Conservation (phyloP, 2,888 invertebrate species). For the Hydrotaea cyrtoneurina region DNA sequence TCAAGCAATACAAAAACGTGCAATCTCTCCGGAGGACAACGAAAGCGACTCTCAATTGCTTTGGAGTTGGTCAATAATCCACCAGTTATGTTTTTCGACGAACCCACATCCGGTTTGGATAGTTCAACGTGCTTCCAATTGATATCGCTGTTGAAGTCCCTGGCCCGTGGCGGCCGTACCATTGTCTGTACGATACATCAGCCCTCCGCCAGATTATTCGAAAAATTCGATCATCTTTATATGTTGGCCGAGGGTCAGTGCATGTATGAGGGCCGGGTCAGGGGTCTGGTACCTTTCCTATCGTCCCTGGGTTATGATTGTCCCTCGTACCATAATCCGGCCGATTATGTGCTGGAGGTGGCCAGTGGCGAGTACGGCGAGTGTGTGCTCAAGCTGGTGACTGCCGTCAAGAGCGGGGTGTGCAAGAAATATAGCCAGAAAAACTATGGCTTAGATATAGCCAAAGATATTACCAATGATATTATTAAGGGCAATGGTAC, state of each 20-base stretch:
- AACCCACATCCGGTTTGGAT: conserved; percentile 95
- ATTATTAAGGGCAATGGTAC: conserved; percentile 81
- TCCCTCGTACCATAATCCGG: conserved; percentile 97
- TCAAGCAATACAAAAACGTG: conserved; percentile 90
- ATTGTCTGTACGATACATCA: conserved; percentile 98
- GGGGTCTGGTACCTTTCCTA: conserved; percentile 92
- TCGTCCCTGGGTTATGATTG: conserved; percentile 92
- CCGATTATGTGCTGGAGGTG: conserved; percentile 98
- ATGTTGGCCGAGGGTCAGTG: conserved; percentile 96
- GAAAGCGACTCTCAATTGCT: conserved; percentile 94
- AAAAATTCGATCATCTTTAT: conserved; percentile 97
- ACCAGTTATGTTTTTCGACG: conserved; percentile 98
- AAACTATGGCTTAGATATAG: conserved; percentile 74
- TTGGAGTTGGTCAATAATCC: conserved; percentile 97
- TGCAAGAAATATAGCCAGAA: conserved; percentile 84
- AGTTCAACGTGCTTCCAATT: conserved; percentile 97
- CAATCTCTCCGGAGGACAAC: conserved; percentile 93
- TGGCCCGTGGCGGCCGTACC: conserved; percentile 93
- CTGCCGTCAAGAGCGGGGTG: conserved; percentile 90
- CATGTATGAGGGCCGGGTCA: conserved; percentile 93
- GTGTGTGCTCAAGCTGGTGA: conserved; percentile 90
- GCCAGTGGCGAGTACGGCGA: conserved; percentile 97
- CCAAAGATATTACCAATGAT: conserved; percentile 82
- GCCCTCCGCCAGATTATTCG: conserved; percentile 96
- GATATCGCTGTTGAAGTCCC: conserved; percentile 91